Conservation (phyloP, 2,113 vertebrate species). For the Plecotus auritus region DNA sequence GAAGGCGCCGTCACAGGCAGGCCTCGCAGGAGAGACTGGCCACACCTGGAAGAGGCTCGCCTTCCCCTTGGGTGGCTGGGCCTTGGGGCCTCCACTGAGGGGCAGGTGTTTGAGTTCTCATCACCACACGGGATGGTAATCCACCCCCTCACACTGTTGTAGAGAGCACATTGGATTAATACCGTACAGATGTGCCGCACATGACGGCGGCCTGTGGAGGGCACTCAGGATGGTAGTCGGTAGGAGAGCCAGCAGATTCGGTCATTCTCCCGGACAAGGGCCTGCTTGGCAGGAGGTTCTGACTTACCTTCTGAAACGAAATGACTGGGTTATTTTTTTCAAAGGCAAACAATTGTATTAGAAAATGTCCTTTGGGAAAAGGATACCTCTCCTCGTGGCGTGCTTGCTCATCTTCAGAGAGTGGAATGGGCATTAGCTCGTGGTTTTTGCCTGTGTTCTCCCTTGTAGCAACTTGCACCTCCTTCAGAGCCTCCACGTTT, state of each 20-base stretch:
- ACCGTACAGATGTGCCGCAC: background rate
- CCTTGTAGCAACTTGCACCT: background rate
- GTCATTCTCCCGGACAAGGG: background rate
- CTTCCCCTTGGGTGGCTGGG: background rate
- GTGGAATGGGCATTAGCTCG: background rate
- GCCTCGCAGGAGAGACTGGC: rapidly evolving
- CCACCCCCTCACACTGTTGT: background rate
- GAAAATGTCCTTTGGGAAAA: background rate
- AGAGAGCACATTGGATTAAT: background rate
- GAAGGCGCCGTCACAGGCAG: background rate
- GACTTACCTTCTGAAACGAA: background rate
- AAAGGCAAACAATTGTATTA: background rate
- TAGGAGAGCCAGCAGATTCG: background rate
- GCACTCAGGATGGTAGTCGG: background rate
- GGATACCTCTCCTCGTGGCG: rapidly evolving
- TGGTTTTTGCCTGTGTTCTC: background rate
- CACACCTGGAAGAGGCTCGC: rapidly evolving
- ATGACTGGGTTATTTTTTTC: background rate
- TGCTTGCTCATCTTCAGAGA: background rate
- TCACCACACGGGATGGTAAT: background rate
- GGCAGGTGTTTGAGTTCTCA: background rate
- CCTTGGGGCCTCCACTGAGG: background rate
- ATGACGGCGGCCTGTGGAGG: no score
- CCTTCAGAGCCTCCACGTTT: background rate
- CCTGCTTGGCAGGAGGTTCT: background rate